These are phyloP conservation scores for Augochlora pura DNA, from an alignment of 1,140 invertebrate species.

Conservation along the genomic window DNA sequence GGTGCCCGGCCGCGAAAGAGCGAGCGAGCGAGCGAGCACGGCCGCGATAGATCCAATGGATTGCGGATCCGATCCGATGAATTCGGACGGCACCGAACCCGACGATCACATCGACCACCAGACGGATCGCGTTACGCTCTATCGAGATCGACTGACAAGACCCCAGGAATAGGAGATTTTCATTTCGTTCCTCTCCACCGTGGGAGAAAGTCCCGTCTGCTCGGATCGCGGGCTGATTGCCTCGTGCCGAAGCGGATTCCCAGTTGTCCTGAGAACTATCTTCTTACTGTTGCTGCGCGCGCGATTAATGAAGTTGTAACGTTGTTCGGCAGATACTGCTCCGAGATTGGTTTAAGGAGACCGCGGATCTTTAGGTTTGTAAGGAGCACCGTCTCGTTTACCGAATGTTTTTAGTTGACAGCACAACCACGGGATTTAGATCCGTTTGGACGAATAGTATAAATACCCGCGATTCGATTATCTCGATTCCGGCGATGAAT, in stretches of 20 bases:
- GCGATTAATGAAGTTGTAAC: too few species aligned
- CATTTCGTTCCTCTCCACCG: constrained; percentile 13
- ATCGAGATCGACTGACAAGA: constrained; percentile 8
- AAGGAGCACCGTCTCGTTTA: too few species aligned
- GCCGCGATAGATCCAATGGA: neutral
- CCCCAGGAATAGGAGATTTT: constrained; percentile 19
- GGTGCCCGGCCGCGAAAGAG: too few species aligned
- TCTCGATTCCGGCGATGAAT: too few species aligned
- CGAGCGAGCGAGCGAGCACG: too few species aligned
- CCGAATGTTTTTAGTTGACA: too few species aligned
- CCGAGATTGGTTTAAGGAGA: too few species aligned
- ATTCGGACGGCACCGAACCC: neutral
- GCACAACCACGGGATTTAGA: too few species aligned
- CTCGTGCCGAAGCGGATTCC: neutral
- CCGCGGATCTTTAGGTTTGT: too few species aligned
- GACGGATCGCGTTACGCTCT: constrained; percentile 15
- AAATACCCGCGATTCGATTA: too few species aligned
- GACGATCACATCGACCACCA: neutral
- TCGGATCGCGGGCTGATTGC: constrained; percentile 6
- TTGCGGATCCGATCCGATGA: neutral
- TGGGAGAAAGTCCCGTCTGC: constrained; percentile 29
- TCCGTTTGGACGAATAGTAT: too few species aligned
- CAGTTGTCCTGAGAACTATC: neutral
- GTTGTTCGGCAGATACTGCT: too few species aligned
- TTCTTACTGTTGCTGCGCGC: neutral